Conservation (phyloP, 2,888 invertebrate genomes). For the Proisotoma minuta region DNA sequence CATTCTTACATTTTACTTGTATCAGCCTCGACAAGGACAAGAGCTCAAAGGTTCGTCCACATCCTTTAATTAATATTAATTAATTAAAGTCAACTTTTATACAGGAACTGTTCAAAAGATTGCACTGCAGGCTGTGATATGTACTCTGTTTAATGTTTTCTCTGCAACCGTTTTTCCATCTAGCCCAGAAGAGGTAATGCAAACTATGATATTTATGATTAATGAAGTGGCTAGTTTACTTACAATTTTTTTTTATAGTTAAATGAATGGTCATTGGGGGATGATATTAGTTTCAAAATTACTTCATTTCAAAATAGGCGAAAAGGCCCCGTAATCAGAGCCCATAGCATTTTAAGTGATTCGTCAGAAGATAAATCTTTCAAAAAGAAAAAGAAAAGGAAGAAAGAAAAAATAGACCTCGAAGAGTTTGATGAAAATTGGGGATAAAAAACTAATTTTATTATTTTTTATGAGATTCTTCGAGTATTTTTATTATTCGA, state of each 20-base stretch:
- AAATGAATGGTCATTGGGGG: conserved; percentile 20
- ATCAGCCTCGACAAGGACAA: conserved; percentile 25
- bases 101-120: conserved; percentile 28
- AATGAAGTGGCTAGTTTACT: not conserved
- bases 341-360: conserved; percentile 5
- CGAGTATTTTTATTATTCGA: conserved; percentile 5
- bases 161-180: conserved; percentile 28
- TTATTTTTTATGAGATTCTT: not conserved
- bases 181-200: conserved; percentile 22
- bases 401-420: not conserved
- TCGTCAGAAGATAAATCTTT: not conserved
- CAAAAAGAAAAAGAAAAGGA: conserved; percentile 9
- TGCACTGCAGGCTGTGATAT: conserved; percentile 27
- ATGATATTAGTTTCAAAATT: conserved; percentile 21
- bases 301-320: conserved; percentile 23
- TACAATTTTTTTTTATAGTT: conserved; percentile 14
- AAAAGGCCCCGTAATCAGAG: conserved; percentile 26
- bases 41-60: conserved; percentile 23
- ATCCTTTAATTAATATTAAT: not conserved
- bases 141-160: conserved; percentile 31
- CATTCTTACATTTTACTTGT: conserved; percentile 25
- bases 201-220: no score
- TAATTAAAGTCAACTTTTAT: no score
- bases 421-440: not conserved
- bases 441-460: conserved; percentile 6